Evolutionary conservation across 2,797 vertebrate genomes (phyloP), one percentile per base, ranked within the genome.

Genomic region (Neoniphon sammara): DNA sequence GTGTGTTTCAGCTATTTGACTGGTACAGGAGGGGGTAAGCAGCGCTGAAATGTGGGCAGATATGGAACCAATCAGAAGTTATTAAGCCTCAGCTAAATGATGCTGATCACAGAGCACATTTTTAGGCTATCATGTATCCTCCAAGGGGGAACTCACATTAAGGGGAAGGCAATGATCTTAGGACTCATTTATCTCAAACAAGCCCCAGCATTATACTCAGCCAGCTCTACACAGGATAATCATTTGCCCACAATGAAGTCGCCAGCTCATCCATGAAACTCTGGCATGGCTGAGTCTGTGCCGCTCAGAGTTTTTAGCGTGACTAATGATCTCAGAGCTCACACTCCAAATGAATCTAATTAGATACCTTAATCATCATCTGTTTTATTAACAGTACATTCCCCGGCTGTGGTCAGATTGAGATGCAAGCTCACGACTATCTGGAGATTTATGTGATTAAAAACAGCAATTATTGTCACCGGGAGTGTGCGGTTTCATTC

Each of bases 331-430:
- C 46, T 61, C 50, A 58, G 64, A 23, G 61, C 64, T 66, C 66
- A 53, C 60, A 30, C 42, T 62, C 46, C 14, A 39, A 75, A 60
- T 34, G 1, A 21, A 73, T 50, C 31, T 30, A 73, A 62, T 78
- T 68, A 76, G 44, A 63, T 18, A 61, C 15, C 58, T 53, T 62
- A 56, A 73, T 70, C 62, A 70, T 66, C 30, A 61, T 75, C 25
- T 46, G 44, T 67, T 74, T 54, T 66, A 74, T 75, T 70, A 65
- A 66, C 49, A 6, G 9, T 15, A 21, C 36, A n/a, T 34, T 72
- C 70, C 58, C 52, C 34, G 63, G 44, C 30, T 36, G 61, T 34
- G 56, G 60, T 50, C 1, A 15, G 30, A 62, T 12, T 42, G 52
- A 82, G 54, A 58, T 21, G 65, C 36, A 58, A 62, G 46, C 15